Conservation (phyloP, 2,797 vertebrate genomes). For the Cetoscarus ocellatus region DNA sequence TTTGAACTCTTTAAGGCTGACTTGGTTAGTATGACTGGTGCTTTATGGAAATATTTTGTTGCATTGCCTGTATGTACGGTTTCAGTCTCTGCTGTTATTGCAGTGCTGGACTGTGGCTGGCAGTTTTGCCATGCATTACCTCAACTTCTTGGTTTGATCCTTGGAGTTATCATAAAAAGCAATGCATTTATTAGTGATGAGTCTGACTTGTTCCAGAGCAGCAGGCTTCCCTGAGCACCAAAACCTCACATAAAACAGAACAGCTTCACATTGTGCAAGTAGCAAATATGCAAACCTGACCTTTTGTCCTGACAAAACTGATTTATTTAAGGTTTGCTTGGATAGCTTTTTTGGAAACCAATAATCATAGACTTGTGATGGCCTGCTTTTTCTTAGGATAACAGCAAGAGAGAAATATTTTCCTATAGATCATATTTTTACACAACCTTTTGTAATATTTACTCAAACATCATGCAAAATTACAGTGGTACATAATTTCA, state of each 20-base stretch:
- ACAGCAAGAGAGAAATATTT: not conserved
- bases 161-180: constrained; percentile 29
- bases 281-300: constrained; percentile 73
- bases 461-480: too few species aligned
- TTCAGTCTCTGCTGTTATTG: not conserved
- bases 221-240: constrained; percentile 16
- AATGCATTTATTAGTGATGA: constrained; percentile 17
- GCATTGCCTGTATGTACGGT: too few species aligned
- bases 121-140: constrained; percentile 38
- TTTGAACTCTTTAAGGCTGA: too few species aligned
- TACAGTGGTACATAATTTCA: too few species aligned
- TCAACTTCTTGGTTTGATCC: constrained; percentile 23
- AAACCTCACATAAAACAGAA: constrained; percentile 30
- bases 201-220: constrained; percentile 62
- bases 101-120: constrained; percentile 15
- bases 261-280: constrained; percentile 10
- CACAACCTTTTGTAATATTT: not conserved
- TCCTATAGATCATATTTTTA: not conserved
- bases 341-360: constrained; percentile 47
- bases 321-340: constrained; percentile 64
- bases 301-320: constrained; percentile 71
- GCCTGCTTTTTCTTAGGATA: not conserved
- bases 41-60: too few species aligned
- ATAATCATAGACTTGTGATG: constrained; percentile 54
- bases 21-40: too few species aligned